Base-by-base conservation (phyloP, 2,888 invertebrate genomes). In the Eupithecia tripunctaria region DNA sequence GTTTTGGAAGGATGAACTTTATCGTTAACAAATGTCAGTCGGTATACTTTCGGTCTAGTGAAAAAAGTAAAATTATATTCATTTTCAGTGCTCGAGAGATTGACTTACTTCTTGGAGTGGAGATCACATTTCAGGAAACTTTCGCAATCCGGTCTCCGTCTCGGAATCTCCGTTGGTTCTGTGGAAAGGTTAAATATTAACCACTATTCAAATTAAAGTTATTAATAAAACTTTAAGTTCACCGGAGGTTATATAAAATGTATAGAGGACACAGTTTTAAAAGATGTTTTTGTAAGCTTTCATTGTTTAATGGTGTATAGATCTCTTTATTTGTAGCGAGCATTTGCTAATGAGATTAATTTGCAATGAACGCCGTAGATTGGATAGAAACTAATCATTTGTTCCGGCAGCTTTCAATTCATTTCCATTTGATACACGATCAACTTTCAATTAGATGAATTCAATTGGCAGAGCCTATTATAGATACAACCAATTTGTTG, bases 71-170 rank as follows among this genome's bases (percentile, higher is more conserved):
- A 36, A 74, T 77, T 66, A 77, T 75, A 72, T 77, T 76, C 76
- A 67, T 80, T 79, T 74, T 79, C 59, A 65, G 68, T 71, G 66
- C 71, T 74, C 56, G 18, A 68, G 67, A 80, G 75, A 81, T 84
- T 82, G 82, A 89, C 91, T 89, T 85, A 90, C 91, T 76, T 79
- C 68, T 75, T 79, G 74, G 83, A 80, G 75, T 82, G 80, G 73
- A 82, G 82, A 78, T 82, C 78, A 78, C 88, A 88, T 76, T 85
- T 83, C 73, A 87, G 74, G 70, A 85, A 83, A 74, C 79, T 85
- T 81, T 79, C 78, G 71, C 84, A 84, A 67, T 81, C 76, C 73
- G 81, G 70, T 68, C 80, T 81, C 79, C 74, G 76, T 79, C 80
- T 76, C 74, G 75, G 80, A 77, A 70, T 79, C 68, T 78, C 83